A percentile compares a stretch with the other conserved stretches of the same genome.
Conservation (phyloP, 2,797 vertebrate species). For the Phataginus tetradactyla region DNA sequence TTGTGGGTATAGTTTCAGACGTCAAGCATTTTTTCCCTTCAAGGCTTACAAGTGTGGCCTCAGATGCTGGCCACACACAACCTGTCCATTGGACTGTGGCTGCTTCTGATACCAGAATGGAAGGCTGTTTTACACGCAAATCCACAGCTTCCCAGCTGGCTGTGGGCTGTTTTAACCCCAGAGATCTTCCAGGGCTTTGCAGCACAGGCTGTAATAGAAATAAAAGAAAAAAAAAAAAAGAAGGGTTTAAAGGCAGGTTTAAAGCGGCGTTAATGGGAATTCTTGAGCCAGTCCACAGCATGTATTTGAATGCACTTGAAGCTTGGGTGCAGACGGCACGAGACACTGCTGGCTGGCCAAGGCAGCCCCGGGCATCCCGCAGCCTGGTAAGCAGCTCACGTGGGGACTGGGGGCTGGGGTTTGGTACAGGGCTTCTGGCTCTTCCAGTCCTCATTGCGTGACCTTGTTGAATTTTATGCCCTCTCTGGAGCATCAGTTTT, state of each 20-base stretch:
- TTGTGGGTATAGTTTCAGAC: background rate
- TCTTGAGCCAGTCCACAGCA: background rate
- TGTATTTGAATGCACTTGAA: background rate
- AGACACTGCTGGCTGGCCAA: background rate
- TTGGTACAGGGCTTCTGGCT: background rate
- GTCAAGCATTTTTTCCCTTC: background rate
- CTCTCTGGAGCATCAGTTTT: conserved; percentile 5
- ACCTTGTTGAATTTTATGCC: background rate
- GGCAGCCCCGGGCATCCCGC: background rate
- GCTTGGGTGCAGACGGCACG: fast-evolving
- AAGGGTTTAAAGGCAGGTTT: background rate
- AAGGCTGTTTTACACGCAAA: background rate
- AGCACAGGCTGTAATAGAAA: background rate
- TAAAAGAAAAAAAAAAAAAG: background rate
- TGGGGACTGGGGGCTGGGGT: background rate
- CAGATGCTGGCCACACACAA: background rate
- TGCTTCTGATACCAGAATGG: background rate
- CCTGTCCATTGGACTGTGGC: background rate
- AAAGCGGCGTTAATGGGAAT: background rate
- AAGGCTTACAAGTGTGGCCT: background rate
- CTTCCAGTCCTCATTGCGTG: background rate
- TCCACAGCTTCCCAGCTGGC: background rate
- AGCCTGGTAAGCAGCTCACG: background rate
- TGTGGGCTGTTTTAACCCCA: background rate
- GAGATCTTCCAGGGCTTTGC: background rate